Evolutionary conservation across 37 sponge, comb jelly and placozoan species (phyloP), one percentile per base, ranked within the genome.

Genomic region (Chondrilla cf. caribensis): DNA sequence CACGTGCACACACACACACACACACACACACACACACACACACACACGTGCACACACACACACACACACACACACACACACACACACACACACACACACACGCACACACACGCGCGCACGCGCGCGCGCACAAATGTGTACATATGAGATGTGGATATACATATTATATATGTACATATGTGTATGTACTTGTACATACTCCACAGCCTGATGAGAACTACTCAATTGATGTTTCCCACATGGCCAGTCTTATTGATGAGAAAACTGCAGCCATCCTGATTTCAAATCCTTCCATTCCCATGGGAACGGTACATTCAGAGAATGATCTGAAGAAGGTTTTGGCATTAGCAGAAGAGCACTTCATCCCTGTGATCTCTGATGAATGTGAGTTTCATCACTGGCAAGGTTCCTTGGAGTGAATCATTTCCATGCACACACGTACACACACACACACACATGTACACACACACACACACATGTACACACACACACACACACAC

Each of bases 21-120:
- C 64, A 62, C 64, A 62, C 64, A 62, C 64, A 62, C 64, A 62
- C 64, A 62, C 64, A 62, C 64, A 62, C 64, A 62, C 64, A 62
- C 64, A 62, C 64, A 62, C 64, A 62, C 64, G 15, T 22, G 15
- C 64, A 62, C 64, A 62, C 64, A 62, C 64, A 62, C 64, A 62
- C 64, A 62, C 64, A 62, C 64, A 62, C 64, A 62, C 64, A 62
- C 64, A 62, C 64, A 62, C 64, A 62, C 64, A 62, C 64, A 62
- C 64, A 62, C 64, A 62, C 22, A 62, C 64, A 62, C 64, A 62
- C 64, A 62, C 64, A 62, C 64, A 62, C 64, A 62, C 64, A 62
- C 64, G 15, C 64, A 62, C 64, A 62, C 64, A 62, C 64, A 62
- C 64, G 15, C 64, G 15, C 64, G 15, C 64, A 62, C 64, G 15